Percentiles rank a stretch among this genome's conserved stretches.
These are phyloP conservation scores for Aspiorhynchus laticeps DNA, from an alignment of 2,113 vertebrate genomes.

Conservation along the genomic window DNA sequence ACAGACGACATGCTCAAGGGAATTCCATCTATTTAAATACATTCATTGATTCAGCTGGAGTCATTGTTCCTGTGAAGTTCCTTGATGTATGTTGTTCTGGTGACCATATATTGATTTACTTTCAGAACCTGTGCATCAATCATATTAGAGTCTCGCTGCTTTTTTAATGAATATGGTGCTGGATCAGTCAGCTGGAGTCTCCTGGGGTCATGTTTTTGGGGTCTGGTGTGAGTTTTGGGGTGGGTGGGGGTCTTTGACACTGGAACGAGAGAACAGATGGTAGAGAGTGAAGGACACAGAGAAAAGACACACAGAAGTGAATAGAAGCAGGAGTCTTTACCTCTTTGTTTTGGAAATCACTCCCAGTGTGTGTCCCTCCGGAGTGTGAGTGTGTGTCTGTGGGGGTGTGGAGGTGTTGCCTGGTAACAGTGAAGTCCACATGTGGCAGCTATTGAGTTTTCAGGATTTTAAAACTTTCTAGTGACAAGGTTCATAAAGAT, in stretches of 20 bases:
- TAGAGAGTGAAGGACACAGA: conserved; percentile 31
- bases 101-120: conserved; percentile 17
- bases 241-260: conserved; percentile 43
- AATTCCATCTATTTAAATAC: conserved; percentile 25
- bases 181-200: conserved; percentile 23
- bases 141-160: not conserved
- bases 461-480: not conserved
- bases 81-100: not conserved
- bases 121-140: not conserved
- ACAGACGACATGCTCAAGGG: not conserved
- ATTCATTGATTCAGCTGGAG: conserved; percentile 12
- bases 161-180: conserved; percentile 4
- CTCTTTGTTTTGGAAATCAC: conserved; percentile 63
- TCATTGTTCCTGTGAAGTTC: not conserved
- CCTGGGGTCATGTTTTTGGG: conserved; percentile 32
- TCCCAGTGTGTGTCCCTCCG: conserved; percentile 33
- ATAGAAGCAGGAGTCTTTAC: conserved; percentile 54
- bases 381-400: conserved; percentile 16
- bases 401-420: conserved; percentile 26
- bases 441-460: conserved; percentile 36
- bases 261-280: conserved; percentile 68
- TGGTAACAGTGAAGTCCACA: conserved; percentile 11
- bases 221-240: conserved; percentile 12
- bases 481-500: not conserved
- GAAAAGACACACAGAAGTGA: conserved; percentile 42